phyloP scores from a whole-genome alignment of 1,140 invertebrate species.

The Hycleus cichorii region DNA sequence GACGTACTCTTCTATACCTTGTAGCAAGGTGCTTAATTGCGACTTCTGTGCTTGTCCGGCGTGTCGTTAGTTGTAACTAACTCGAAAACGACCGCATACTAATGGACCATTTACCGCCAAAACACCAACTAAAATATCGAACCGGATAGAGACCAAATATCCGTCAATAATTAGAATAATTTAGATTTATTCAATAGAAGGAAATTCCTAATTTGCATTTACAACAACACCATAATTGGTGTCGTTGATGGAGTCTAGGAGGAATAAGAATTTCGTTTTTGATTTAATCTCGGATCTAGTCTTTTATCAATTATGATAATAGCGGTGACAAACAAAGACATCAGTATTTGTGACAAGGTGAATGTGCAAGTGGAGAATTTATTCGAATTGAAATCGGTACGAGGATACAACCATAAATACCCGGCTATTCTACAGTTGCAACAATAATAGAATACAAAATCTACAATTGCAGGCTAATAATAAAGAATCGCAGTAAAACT shows the following conservation, averaged over 20 bases:
- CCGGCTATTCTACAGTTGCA: slow-evolving; percentile 5
- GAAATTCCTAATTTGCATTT: too few species aligned
- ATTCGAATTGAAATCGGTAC: slow-evolving; percentile 13
- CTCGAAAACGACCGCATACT: slow-evolving; percentile 6
- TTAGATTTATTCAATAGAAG: too few species aligned
- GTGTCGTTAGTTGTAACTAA: slow-evolving; percentile 12
- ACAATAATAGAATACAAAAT: too few species aligned
- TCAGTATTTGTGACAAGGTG: slow-evolving; percentile 13
- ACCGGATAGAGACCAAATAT: too few species aligned
- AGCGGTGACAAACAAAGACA: slow-evolving; percentile 5
- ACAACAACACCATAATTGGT: too few species aligned
- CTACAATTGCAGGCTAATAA: too few species aligned
- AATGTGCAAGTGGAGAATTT: slow-evolving; percentile 11
- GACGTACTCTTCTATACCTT: neutral
- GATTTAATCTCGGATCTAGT: too few species aligned
- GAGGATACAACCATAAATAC: slow-evolving; percentile 10
- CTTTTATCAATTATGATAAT: slow-evolving; percentile 1
- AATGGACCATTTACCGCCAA: slow-evolving; percentile 13
- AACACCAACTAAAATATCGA: neutral
- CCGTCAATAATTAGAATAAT: too few species aligned
- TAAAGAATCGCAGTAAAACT: too few species aligned
- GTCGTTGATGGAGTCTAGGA: too few species aligned
- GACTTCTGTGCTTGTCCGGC: slow-evolving; percentile 13
- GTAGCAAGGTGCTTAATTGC: slow-evolving; percentile 13
- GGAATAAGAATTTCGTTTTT: too few species aligned